Evolutionary conservation across 2,888 invertebrate species (phyloP).

Genomic region (Tipula unca): DNA sequence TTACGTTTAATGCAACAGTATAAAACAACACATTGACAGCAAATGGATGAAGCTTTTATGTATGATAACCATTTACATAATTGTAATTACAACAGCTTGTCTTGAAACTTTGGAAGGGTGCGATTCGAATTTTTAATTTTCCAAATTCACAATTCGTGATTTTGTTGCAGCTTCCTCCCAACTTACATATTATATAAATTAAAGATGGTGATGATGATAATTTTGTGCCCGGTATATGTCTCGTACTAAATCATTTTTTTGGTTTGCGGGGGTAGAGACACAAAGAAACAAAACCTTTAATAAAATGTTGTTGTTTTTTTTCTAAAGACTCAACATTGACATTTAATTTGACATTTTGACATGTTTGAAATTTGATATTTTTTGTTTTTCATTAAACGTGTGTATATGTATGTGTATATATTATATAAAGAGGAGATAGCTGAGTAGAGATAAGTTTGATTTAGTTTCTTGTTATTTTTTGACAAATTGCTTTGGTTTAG

Average conservation of each 20-base stretch:
- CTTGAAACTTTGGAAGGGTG: not conserved
- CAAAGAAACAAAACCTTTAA: not conserved
- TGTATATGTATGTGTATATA: too few relatives aligned
- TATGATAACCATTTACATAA: not conserved
- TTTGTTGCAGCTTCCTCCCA: not conserved
- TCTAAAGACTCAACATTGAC: not conserved
- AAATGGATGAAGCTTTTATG: not conserved
- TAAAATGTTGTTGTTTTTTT: not conserved
- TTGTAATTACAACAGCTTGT: not conserved
- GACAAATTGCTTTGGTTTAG: not conserved
- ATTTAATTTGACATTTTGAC: slow-evolving; percentile 8
- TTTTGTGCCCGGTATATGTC: not conserved
- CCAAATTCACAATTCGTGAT: not conserved
- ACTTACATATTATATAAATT: not conserved
- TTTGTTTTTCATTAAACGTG: not conserved
- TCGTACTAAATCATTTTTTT: not conserved
- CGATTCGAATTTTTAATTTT: not conserved
- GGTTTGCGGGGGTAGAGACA: not conserved
- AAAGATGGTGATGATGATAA: not conserved
- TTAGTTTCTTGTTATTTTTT: not conserved
- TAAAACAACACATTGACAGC: not conserved
- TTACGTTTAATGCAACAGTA: not conserved
- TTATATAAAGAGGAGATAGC: not conserved
- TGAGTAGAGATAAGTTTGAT: not conserved
- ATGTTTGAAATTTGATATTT: not conserved